phyloP scores from a whole-genome alignment of 2,797 vertebrate species.

The Botia kubotai region DNA sequence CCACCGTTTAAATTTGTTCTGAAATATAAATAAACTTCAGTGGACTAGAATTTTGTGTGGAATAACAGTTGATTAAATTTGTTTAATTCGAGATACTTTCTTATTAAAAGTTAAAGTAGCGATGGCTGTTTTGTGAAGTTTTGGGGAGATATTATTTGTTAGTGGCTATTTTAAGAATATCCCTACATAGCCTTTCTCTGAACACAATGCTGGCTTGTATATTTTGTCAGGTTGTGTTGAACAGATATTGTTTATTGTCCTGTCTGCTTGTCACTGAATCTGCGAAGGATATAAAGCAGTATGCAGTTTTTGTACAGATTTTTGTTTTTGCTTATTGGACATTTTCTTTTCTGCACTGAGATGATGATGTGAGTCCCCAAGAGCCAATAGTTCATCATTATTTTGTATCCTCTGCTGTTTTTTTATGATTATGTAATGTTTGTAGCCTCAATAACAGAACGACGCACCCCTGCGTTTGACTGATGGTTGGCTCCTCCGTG shows the following conservation, averaged over 20 bases:
- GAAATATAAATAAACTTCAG: background rate
- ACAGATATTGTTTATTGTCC: constrained; percentile 4
- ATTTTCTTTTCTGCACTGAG: constrained; percentile 8
- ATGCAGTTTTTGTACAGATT: background rate
- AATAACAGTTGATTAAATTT: no score
- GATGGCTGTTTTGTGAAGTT: background rate
- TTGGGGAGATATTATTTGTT: background rate
- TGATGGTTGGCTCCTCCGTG: constrained; percentile 28
- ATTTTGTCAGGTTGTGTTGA: constrained; percentile 8
- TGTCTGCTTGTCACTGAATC: background rate
- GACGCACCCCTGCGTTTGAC: constrained; percentile 32
- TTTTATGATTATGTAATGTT: constrained; percentile 31
- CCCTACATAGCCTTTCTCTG: background rate
- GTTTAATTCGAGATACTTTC: no score
- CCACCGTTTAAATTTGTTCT: background rate
- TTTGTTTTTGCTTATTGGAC: constrained; percentile 32
- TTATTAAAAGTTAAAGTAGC: no score
- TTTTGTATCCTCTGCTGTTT: background rate
- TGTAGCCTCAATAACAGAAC: constrained; percentile 23
- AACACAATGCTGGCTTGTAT: background rate
- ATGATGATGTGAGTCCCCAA: constrained; percentile 18
- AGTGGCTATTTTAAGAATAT: background rate
- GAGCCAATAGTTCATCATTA: constrained; percentile 18
- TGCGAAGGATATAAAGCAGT: constrained; percentile 6
- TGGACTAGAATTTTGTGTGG: no score